These are phyloP conservation scores for Camelus bactrianus DNA, from an alignment of 2,113 vertebrate genomes.

Conservation along the genomic window DNA sequence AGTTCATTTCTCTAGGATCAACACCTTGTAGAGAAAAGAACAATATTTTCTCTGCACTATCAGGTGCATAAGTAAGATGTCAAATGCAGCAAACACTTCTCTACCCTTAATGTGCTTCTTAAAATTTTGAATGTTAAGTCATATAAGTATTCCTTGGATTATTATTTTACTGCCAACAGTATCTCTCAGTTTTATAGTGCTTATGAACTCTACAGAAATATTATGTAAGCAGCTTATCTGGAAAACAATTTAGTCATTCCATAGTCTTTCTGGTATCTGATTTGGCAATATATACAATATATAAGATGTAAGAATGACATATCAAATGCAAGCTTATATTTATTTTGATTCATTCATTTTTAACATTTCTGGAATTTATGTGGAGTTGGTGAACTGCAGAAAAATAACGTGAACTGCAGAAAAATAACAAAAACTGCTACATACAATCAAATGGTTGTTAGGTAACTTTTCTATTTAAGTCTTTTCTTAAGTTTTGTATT, in stretches of 20 bases:
- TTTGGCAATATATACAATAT: background rate
- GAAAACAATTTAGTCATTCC: background rate
- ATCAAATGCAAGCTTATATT: background rate
- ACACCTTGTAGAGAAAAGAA: slow-evolving; percentile 17
- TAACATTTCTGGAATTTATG: background rate
- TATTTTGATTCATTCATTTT: background rate
- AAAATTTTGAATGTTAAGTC: background rate
- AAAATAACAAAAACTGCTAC: background rate
- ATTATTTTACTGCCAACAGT: background rate
- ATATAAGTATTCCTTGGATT: background rate
- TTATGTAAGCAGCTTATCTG: background rate
- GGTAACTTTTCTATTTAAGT: background rate
- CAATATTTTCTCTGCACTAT: background rate
- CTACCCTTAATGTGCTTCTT: background rate
- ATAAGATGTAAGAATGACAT: background rate
- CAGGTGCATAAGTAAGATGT: slow-evolving; percentile 12
- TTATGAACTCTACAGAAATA: background rate
- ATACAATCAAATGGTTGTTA: background rate
- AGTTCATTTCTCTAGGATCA: slow-evolving; percentile 65
- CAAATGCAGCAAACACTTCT: background rate
- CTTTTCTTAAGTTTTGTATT: background rate
- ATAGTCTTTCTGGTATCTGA: background rate
- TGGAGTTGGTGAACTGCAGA: background rate
- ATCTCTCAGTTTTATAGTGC: background rate
- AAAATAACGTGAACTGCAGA: background rate